These are phyloP conservation scores for Drosophila koepferae DNA, from an alignment of 2,888 invertebrate genomes.

Conservation along the genomic window DNA sequence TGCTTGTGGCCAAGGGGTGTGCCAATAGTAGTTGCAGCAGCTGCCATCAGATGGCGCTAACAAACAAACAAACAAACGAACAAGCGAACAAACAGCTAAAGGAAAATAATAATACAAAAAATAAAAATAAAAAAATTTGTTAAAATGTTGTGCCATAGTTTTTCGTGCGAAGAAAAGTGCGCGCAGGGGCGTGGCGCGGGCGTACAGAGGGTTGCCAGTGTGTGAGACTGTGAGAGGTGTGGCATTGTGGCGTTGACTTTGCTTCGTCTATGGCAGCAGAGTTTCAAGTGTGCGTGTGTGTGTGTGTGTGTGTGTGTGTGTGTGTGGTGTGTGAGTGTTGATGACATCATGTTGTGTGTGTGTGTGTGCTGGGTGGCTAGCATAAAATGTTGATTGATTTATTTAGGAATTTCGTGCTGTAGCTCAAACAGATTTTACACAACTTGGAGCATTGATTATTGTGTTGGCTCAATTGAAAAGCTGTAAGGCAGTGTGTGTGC, in stretches of 20 bases:
- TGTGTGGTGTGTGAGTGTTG: constrained; percentile 16
- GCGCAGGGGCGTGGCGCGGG: neutral
- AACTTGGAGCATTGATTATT: constrained; percentile 17
- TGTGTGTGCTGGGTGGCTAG: constrained; percentile 9
- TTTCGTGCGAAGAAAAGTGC: constrained; percentile 20
- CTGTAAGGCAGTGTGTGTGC: neutral
- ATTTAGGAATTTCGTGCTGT: constrained; percentile 14
- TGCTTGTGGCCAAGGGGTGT: constrained; percentile 12
- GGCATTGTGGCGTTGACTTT: neutral
- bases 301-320: constrained; percentile 14
- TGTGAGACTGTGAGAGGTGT: neutral
- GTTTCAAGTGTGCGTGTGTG: constrained; percentile 41
- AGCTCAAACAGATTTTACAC: constrained; percentile 18
- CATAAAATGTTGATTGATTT: constrained; percentile 32
- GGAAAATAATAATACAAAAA: constrained; percentile 10
- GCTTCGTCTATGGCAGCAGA: constrained; percentile 10
- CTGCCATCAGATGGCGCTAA: constrained; percentile 25
- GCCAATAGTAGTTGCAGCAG: constrained; percentile 27
- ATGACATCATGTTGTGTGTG: constrained; percentile 24
- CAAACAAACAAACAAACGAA: constrained; percentile 3
- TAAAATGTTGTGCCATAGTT: constrained; percentile 32
- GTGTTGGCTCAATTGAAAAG: constrained; percentile 8
- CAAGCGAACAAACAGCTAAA: neutral
- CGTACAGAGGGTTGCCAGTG: neutral
- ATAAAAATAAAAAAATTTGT: constrained; percentile 17